Conservation (phyloP, 2,113 vertebrate genomes). For the Proterorhinus semilunaris region DNA sequence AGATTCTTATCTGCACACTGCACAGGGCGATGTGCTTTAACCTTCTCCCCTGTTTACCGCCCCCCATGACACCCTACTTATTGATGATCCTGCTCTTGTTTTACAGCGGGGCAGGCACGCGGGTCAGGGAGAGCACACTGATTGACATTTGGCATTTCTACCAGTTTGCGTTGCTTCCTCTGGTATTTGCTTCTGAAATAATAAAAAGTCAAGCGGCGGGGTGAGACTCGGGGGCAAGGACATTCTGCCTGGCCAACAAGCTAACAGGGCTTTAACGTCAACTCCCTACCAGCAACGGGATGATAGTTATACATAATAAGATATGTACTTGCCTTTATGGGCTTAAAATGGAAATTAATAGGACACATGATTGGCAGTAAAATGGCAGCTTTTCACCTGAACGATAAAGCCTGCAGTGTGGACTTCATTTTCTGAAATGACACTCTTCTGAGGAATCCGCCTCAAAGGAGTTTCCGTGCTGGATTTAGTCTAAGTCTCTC, state of each 20-base stretch:
- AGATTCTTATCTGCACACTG: conserved; percentile 12
- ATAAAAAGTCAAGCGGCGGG: conserved; percentile 61
- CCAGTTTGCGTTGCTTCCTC: conserved; percentile 44
- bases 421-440: conserved; percentile 44
- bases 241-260: conserved; percentile 26
- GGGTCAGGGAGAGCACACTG: conserved; percentile 48
- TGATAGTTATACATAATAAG: conserved; percentile 11
- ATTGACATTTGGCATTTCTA: conserved; percentile 65
- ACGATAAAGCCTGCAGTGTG: conserved; percentile 7
- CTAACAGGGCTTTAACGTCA: conserved; percentile 9
- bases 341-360: background rate
- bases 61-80: conserved; percentile 16
- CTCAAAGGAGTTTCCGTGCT: conserved; percentile 24
- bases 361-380: conserved; percentile 2
- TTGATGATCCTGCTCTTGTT: conserved; percentile 31
- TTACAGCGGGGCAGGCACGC: conserved; percentile 1
- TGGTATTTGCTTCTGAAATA: conserved; percentile 62
- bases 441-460: conserved; percentile 12
- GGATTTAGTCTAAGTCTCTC: conserved; percentile 18
- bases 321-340: background rate
- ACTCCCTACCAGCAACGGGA: background rate
- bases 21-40: conserved; percentile 26
- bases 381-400: background rate
- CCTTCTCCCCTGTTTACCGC: conserved; percentile 7
- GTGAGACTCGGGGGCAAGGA: conserved; percentile 28